These are phyloP conservation scores for Babylonia areolata DNA, from an alignment of 1,140 invertebrate genomes.

Conservation along the genomic window DNA sequence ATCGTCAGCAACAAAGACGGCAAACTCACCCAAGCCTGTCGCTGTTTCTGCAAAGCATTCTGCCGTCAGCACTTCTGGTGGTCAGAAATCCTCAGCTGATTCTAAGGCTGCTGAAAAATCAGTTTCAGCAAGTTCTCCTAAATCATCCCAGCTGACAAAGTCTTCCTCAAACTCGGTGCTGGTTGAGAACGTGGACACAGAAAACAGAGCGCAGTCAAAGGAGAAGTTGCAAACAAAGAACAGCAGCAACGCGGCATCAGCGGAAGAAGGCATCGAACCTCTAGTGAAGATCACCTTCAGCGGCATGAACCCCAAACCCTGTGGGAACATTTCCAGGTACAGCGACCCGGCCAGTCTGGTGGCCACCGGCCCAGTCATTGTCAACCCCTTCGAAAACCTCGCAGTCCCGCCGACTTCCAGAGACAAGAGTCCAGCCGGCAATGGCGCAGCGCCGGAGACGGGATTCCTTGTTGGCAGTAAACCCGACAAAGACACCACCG, in stretches of 20 bases:
- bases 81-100: neutral
- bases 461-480: slow-evolving; percentile 62
- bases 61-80: neutral
- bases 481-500: slow-evolving; percentile 44
- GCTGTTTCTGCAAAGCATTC: neutral
- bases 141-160: neutral
- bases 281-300: slow-evolving; percentile 38
- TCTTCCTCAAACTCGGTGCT: neutral
- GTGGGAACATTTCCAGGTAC: neutral
- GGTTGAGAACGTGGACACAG: neutral
- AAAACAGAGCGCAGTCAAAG: neutral
- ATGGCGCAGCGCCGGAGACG: slow-evolving; percentile 53
- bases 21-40: neutral
- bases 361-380: slow-evolving; percentile 66
- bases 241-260: neutral
- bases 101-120: neutral
- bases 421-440: slow-evolving; percentile 20
- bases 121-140: neutral
- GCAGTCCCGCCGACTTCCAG: neutral
- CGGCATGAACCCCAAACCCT: neutral
- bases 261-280: slow-evolving; percentile 34
- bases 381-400: slow-evolving; percentile 68
- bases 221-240: neutral
- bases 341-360: neutral
- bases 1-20: slow-evolving; percentile 1